Base-by-base conservation (phyloP, 2,113 vertebrate species). In the Centrocercus urophasianus region DNA sequence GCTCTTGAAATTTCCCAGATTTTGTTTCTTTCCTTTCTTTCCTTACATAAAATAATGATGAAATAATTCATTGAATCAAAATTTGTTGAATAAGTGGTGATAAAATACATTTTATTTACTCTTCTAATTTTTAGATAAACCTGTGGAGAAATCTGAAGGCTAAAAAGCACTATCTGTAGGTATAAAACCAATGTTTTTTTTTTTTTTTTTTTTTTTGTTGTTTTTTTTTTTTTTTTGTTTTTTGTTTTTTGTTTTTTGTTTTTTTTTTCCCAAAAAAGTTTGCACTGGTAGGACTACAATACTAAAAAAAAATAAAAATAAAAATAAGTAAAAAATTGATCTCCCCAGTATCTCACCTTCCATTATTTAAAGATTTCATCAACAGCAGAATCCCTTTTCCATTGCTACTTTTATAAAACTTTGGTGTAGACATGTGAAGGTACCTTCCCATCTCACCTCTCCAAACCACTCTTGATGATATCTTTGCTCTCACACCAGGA, bases 341-440 rank as follows among this genome's bases (percentile, higher is more conserved):
- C 67, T 86, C 34, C 45, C 47, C 50, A 47, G 82, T 80, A 60
- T 13, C 25, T 80, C 2, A 1, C 21, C 72, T 91, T 91, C 64
- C 40, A 60, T 34, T 74, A 47, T 80, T 89, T 20, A 89, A 93
- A 95, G 78, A 57, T 64, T 50, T 77, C 38, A 87, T 91, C 78
- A 93, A 42, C 66, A 67, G 71, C 10, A 88, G 56, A 88, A 77
- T 60, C 22, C 54, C 16, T 91, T 80, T 90, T 77, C 50, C 15
- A 4, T 4, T 67, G 38, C 4, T 83, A 10, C n/a, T 38, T 91
- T 88, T 70, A 52, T 70, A 50, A 90, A 74, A 50, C 19, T 42
- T 78, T 27, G 42, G 42, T 77, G 72, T 10, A 87, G 69, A 47
- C 6, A 20, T 52, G 22, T 91, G 34, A 92, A 85, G 85, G 13